Evolutionary conservation across 2,797 vertebrate genomes (phyloP), one percentile per base, ranked within the genome.

Genomic region (Oryzias sinensis): DNA sequence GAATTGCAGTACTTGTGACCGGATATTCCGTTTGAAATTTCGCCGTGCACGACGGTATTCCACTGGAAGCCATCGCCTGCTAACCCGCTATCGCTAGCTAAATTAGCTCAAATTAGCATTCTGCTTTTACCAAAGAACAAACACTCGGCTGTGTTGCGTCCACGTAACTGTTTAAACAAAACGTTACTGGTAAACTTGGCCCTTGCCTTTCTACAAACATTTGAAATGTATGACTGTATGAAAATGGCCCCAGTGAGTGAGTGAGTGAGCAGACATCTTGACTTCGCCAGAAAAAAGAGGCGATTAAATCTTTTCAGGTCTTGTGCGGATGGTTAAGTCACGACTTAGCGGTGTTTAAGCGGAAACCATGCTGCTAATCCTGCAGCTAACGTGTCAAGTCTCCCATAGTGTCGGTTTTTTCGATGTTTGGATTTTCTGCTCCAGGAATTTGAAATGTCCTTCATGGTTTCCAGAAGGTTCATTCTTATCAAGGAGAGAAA

Each of bases 221-320:
- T 17, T 16, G 24, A 25, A 37, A 80, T 76, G 29, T 49, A 78
- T 81, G 72, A 75, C 74, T 62, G 58, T 53, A 60, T n/a, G 66
- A 74, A 71, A 81, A 81, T 62, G 85, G 87, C 80, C 74, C 61
- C 76, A 72, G 52, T 49, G 66, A 89, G 89, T 83, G 78, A 72
- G n/a, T n/a, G n/a, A n/a, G 52, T 49, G 66, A 89, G 89, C 84
- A 89, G 90, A 92, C 90, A 91, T 92, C 87, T 91, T 90, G 88
- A 88, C 84, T 82, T 74, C 64, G 53, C 76, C 67, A 72, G 74
- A 81, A 77, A 77, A 84, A 62, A 43, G 72, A 53, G 33, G 8
- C 68, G 78, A 80, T 75, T 70, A 72, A 73, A 77, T 22, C 70
- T 65, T 48, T 62, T 74, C 43, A 15, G 29, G 55, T 67, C 50